phyloP scores from a whole-genome alignment of 2,888 invertebrate species.

The Platycheirus rosarum region DNA sequence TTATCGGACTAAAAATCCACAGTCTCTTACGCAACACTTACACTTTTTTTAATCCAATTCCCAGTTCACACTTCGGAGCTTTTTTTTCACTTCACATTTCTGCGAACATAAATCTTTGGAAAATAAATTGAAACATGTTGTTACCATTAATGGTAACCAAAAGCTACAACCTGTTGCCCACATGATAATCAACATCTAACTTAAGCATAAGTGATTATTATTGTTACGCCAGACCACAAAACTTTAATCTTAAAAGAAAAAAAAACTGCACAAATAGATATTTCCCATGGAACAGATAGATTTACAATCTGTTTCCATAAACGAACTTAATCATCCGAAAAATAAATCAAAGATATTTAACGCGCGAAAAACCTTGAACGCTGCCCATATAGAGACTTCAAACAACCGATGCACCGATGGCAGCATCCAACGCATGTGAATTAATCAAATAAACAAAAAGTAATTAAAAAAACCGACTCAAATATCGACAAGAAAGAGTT shows the following conservation, averaged over 20 bases:
- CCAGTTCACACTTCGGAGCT: neutral
- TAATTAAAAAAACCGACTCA: slow-evolving; percentile 1
- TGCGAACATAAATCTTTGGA: slow-evolving; percentile 6
- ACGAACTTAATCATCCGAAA: slow-evolving; percentile 8
- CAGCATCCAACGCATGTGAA: slow-evolving; percentile 67
- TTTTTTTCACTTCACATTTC: slow-evolving; percentile 6
- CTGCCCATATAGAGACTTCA: slow-evolving; percentile 38
- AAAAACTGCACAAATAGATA: slow-evolving; percentile 11
- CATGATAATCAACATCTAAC: slow-evolving; percentile 26
- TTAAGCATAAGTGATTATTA: slow-evolving; percentile 49
- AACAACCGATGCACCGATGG: slow-evolving; percentile 44
- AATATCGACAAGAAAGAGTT: slow-evolving; percentile 15
- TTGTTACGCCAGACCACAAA: slow-evolving; percentile 45
- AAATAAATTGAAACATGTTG: neutral
- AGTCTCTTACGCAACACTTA: neutral
- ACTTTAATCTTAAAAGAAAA: neutral
- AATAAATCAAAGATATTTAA: slow-evolving; percentile 39
- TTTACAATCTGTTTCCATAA: slow-evolving; percentile 37
- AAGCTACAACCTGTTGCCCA: slow-evolving; percentile 40
- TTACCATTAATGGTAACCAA: slow-evolving; percentile 27
- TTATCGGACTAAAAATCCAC: slow-evolving; percentile 5
- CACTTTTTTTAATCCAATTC: neutral
- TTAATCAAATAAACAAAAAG: slow-evolving; percentile 40
- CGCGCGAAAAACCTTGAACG: slow-evolving; percentile 29
- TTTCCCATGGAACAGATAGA: slow-evolving; percentile 60